Percentiles rank a stretch among this genome's conserved stretches.
phyloP scores from a whole-genome alignment of 2,797 vertebrate species.

The Macropus fuliginosus region DNA sequence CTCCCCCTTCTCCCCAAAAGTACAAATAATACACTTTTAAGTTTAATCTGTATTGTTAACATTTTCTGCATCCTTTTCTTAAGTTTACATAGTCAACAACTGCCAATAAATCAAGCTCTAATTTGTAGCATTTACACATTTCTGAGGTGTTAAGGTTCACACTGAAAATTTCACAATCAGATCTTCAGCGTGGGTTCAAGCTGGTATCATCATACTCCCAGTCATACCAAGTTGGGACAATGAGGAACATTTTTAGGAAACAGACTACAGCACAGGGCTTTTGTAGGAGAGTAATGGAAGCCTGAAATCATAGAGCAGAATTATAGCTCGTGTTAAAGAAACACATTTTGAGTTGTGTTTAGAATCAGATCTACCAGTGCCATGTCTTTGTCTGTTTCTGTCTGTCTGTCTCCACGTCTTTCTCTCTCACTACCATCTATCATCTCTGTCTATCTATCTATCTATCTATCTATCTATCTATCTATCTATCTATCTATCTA shows the following conservation, averaged over 20 bases:
- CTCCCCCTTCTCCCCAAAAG: not conserved
- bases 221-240: not conserved
- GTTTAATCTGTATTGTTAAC: not conserved
- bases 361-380: not conserved
- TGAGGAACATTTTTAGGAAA: not conserved
- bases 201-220: not conserved
- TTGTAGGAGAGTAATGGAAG: not conserved
- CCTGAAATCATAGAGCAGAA: not conserved
- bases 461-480: no score
- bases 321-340: not conserved
- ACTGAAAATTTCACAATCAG: not conserved
- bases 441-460: no score
- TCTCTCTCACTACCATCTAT: no score
- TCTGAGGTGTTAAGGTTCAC: not conserved
- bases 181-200: not conserved
- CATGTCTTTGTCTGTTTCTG: no score
- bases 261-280: not conserved
- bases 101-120: not conserved
- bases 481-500: no score
- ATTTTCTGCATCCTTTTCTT: not conserved
- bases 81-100: not conserved
- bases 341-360: not conserved
- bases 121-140: not conserved
- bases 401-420: no score
- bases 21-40: not conserved